Evolutionary conservation across 2,797 vertebrate genomes (phyloP), one percentile per base, ranked within the genome.

Genomic region (Gallinago solitaria): DNA sequence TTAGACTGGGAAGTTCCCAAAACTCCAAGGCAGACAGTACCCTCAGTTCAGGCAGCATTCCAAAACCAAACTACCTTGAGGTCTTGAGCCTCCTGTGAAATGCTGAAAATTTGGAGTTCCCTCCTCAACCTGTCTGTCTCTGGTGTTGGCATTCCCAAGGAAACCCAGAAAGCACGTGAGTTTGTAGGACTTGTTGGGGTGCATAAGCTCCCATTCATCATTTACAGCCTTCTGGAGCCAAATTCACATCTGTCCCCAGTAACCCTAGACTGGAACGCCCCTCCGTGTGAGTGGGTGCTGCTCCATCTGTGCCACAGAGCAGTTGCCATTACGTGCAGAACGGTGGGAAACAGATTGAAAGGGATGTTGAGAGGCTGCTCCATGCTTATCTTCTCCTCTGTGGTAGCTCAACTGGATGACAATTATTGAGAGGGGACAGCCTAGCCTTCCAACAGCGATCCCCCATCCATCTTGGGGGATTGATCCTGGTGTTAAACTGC

Each of bases 371-470:
- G 51, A 81, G 43, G 12, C 33, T 64, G 51, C 25, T 17, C 50
- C 16, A 4, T 35, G 60, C 43, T 68, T 6, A 7, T 51, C 6
- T 43, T 78, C 37, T 90, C 51, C 37, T 90, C 51, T 64, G 61
- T 45, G 70, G 74, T 51, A 70, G 50, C 68, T 54, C 68, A 33
- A 0, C 27, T 54, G 18, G 51, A 20, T 3, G 1, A 0, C 0
- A 6, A 5, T 70, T 80, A 25, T 24, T 75, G 68, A 28, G 9
- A 75, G 33, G 20, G 75, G 33, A 39, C 30, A 56, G 43, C 60
- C 12, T 56, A 18, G 20, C 12, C 50, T 78, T 63, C 43, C 56
- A 11, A 11, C 37, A 8, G 60, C 16, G 57, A 70, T 70, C 27
- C 15, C 17, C 20, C 17, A 32, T 43, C 17, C 27, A 33, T 25